Base-by-base conservation (phyloP, 2,888 invertebrate genomes). In the Athrips mouffetella region DNA sequence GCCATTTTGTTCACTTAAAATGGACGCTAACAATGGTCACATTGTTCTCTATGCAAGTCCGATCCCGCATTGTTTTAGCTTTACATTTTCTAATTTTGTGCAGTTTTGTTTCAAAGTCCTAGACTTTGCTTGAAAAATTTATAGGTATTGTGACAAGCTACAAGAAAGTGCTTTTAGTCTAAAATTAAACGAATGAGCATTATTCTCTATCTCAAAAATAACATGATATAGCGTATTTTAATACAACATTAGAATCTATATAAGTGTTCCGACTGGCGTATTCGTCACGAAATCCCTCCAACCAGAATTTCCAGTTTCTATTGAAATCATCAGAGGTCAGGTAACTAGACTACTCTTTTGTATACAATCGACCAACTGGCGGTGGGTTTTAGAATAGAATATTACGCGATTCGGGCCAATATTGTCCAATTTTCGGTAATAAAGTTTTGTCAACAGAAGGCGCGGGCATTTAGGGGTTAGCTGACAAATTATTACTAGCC, bases 1-100 rank as follows among this genome's bases (percentile, higher is more conserved):
- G 87, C 87, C 87, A 88, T 88, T 84, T 87, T 87, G 83, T 80
- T 86, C 82, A 83, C 86, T 86, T 87, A 84, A 84, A 86, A 88
- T 85, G 85, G 88, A 86, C 87, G 84, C 62, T 72, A 75, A 88
- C 86, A 88, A 86, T 86, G 74, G 73, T 73, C 72, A 73, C 80
- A 82, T 86, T 88, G 84, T 87, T 82, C 76, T 55, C 62, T 60
- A 60, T 57, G 63, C 44, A 31, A 63, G 62, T 63, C 70, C 76
- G 79, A 80, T 73, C 71, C 70, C 66, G 62, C 78, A 70, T 86
- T 86, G 85, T 85, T 84, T 81, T 70, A 73, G 51, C 64, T 70
- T 77, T 74, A 30, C n/a, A n/a, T n/a, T 16, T 80, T 80, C 81
- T 79, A 77, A 79, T 44, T 44, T 40, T 42, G 8, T 42, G 27